Base-by-base conservation (phyloP, 2,797 vertebrate species). In the Danio jaintianensis region DNA sequence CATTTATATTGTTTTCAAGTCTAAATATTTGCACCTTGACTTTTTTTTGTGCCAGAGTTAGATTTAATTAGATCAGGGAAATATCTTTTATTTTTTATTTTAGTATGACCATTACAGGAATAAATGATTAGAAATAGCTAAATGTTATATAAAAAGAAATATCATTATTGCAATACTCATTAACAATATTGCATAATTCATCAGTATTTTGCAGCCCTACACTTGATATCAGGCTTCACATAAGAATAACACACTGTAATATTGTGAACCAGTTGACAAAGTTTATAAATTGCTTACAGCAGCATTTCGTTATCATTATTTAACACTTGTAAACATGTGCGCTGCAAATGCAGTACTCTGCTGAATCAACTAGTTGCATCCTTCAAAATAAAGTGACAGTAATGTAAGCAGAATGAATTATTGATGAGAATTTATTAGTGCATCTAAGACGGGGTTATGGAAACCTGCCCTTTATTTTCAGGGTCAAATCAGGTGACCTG, bases 321-420 rank as follows among this genome's bases (percentile, higher is more conserved):
- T 29, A 0, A n/a, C 10, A 7, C 40, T 68, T 47, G 4, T 53
- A 53, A 20, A 80, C 70, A 79, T 80, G 72, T 82, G 80, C 45
- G 40, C 15, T 4, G 67, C 82, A 83, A 85, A 85, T 85, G 79
- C 73, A 81, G 63, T 72, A 53, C 63, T 75, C 13, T 16, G 5
- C 67, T 62, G 36, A 79, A 84, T 79, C 48, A 68, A 82, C 75
- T 40, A 50, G 52, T 74, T 48, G 69, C 78, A 69, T 71, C 71
- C 61, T 71, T 74, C 79, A 80, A 83, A 85, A 72, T 75, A 75
- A 85, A 80, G 70, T 59, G 85, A 78, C 80, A 61, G 75, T 84
- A 86, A 85, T 83, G 72, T 84, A 83, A 85, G 68, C 87, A 77
- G 64, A 75, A 84, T 88, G 69, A 82, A 86, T 82, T 66, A 86